Conservation (phyloP, 1,140 invertebrate genomes). For the Coptotermes formosanus region DNA sequence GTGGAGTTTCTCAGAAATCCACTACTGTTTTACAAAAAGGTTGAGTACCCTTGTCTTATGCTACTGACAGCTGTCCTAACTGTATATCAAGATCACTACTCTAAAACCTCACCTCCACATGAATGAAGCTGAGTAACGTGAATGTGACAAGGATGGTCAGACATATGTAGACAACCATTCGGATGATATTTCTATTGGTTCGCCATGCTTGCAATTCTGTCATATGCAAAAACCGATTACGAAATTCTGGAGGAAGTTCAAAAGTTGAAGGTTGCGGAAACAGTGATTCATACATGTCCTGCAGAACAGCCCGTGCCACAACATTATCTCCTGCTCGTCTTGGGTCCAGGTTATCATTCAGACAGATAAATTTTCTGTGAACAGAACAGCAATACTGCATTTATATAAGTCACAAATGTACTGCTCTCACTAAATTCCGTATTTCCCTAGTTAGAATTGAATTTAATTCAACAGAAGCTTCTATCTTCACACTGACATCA, state of each 20-base stretch:
- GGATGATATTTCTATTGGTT: not conserved
- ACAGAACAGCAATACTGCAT: conserved; percentile 40
- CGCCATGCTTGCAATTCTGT: conserved; percentile 64
- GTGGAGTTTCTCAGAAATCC: not conserved
- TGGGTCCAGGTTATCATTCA: conserved; percentile 82
- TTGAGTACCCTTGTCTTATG: not conserved
- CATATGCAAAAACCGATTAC: conserved; percentile 69
- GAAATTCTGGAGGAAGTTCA: conserved; percentile 66
- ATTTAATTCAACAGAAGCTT: too few relatives aligned
- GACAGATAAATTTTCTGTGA: conserved; percentile 76
- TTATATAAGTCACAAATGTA: too few relatives aligned
- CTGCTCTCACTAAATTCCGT: too few relatives aligned
- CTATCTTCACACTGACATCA: too few relatives aligned
- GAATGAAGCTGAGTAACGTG: conserved; percentile 26
- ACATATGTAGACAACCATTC: conserved; percentile 23
- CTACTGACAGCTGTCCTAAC: too few relatives aligned
- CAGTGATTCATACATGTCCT: conserved; percentile 75
- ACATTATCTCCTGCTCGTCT: conserved; percentile 60
- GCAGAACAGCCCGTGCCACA: conserved; percentile 66
- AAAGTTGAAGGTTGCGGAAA: conserved; percentile 73
- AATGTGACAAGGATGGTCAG: conserved; percentile 20
- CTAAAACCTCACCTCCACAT: conserved; percentile 28
- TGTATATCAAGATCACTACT: not conserved
- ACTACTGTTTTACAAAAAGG: not conserved
- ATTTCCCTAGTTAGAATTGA: too few relatives aligned